Conservation (phyloP, 2,797 vertebrate species). For the Gephyroberyx darwinii region DNA sequence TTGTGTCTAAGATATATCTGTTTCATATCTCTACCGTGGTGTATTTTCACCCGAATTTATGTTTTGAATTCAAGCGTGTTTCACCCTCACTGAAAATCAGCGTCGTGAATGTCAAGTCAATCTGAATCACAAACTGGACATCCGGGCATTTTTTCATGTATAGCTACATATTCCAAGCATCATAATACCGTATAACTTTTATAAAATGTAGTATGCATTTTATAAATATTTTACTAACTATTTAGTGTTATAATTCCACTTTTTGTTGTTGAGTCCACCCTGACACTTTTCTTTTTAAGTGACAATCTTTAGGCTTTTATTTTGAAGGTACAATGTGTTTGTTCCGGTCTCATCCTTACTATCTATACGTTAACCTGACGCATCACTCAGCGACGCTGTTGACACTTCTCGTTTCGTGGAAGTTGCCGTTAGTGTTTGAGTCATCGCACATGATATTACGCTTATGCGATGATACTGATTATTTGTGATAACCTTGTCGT, state of each 20-base stretch:
- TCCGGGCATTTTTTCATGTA: constrained; percentile 49
- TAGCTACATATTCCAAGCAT: not conserved
- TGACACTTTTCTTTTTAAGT: too few relatives aligned
- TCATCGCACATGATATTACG: not conserved
- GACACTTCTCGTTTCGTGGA: too few relatives aligned
- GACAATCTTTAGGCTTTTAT: constrained; percentile 6
- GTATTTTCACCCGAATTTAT: constrained; percentile 4
- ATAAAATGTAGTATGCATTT: rapidly evolving
- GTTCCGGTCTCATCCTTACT: not conserved
- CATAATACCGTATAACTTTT: too few relatives aligned
- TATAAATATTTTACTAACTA: not conserved
- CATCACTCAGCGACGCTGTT: too few relatives aligned
- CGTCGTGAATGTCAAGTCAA: constrained; percentile 17
- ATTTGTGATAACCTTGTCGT: not conserved
- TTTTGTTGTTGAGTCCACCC: not conserved
- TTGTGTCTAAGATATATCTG: rapidly evolving
- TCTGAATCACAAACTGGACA: not conserved
- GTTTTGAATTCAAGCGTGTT: constrained; percentile 15
- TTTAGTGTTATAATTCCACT: rapidly evolving
- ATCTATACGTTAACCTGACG: not conserved
- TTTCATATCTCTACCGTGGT: not conserved
- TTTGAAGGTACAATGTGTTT: constrained; percentile 4
- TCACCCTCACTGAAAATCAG: constrained; percentile 40
- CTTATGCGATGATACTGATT: not conserved
- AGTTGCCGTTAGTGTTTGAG: too few relatives aligned